Evolutionary conservation across 1,140 invertebrate genomes (phyloP).

Genomic region (Ectropis grisescens): DNA sequence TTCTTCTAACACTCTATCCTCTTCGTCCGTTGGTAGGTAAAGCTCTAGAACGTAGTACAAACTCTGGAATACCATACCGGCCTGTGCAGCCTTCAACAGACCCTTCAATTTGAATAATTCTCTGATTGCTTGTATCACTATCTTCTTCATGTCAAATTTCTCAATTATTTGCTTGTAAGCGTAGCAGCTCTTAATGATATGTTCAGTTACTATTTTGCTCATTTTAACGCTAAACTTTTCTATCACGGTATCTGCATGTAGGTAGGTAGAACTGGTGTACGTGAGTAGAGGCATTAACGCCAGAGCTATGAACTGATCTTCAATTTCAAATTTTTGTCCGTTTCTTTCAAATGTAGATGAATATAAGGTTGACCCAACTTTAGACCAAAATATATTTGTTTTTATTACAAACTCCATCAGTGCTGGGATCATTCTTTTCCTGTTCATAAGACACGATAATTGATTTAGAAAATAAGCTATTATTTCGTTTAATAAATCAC

Average conservation of each 20-base stretch:
- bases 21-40: background rate
- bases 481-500: slow-evolving; percentile 6
- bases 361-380: slow-evolving; percentile 1
- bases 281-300: slow-evolving; percentile 8
- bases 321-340: slow-evolving; percentile 10
- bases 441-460: background rate
- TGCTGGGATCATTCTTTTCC: slow-evolving; percentile 5
- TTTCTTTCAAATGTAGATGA: slow-evolving; percentile 14
- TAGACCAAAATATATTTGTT: slow-evolving; percentile 13
- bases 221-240: slow-evolving; percentile 8
- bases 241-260: background rate
- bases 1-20: slow-evolving; percentile 6
- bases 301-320: slow-evolving; percentile 10
- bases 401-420: slow-evolving; percentile 9
- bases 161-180: slow-evolving; percentile 6
- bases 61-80: slow-evolving; percentile 13
- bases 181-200: slow-evolving; percentile 10
- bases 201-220: slow-evolving; percentile 8
- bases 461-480: background rate
- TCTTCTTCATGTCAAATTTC: slow-evolving; percentile 4
- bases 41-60: slow-evolving; percentile 16
- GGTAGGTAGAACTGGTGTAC: background rate
- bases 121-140: slow-evolving; percentile 7
- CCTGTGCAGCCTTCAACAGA: slow-evolving; percentile 11
- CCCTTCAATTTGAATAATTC: slow-evolving; percentile 10